Evolutionary conservation across 2,888 invertebrate species (phyloP), one percentile per base, ranked within the genome.

Genomic region (Automeris io): DNA sequence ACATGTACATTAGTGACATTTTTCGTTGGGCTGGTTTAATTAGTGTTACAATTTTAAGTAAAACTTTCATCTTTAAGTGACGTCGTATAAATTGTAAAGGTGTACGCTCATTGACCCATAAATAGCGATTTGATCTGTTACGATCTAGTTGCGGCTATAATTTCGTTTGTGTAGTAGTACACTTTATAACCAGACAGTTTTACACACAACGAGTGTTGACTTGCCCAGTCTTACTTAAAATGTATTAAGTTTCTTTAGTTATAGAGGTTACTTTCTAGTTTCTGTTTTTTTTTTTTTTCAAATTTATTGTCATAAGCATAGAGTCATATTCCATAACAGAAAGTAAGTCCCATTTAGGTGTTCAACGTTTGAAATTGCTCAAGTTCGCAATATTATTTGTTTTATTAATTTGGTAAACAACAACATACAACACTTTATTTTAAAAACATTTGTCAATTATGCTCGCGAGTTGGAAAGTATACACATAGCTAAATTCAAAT

Each of bases 91-190:
- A 18, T 25, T 11, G 22, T 33, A 34, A 35, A 39, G 34, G 29
- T 35, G 13, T 47, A 69, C 74, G 74, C 66, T 57, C 56, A 54
- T 54, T 77, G 80, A 76, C 77, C 82, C 67, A 75, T 75, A 77
- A 78, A 73, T 72, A 38, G 61, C 62, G 67, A 79, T 66, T 53
- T 51, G 60, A 65, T 81, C 75, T 74, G 81, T 82, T 64, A 72
- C 80, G 85, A 73, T 79, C 85, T 81, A 82, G 69, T 86, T 78
- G 65, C 46, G 66, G 57, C 53, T 37, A 46, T 69, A 67, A 69
- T 66, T 39, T 60, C 52, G 57, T 54, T 51, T 56, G 49, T 46
- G 51, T 39, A 37, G 44, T 41, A 39, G 44, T 40, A 45, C 41
- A 41, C 24, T 41, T 49, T 47, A 44, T 54, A 48, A 51, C 52